phyloP scores from a whole-genome alignment of 30 jellyfish, hydroid and myxozoan genomes.

The Euphysa ruthae region DNA sequence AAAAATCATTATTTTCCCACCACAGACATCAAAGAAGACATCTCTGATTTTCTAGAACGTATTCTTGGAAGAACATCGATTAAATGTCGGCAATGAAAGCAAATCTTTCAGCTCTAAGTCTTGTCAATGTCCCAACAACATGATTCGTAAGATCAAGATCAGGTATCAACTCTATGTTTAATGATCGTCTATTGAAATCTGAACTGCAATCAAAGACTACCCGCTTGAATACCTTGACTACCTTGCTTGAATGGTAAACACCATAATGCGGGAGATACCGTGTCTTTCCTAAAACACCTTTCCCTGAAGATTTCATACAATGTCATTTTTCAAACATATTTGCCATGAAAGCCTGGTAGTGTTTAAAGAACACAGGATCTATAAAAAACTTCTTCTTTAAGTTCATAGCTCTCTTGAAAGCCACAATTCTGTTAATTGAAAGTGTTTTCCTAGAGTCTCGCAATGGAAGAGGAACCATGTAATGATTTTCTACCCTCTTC shows the following conservation, averaged over 20 bases:
- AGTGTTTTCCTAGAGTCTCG: too few species aligned
- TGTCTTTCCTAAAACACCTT: too few species aligned
- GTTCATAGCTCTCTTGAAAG: too few species aligned
- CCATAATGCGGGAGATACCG: conserved; percentile 9
- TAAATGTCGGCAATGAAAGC: conserved; percentile 24
- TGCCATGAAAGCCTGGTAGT: too few species aligned
- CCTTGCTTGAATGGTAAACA: conserved; percentile 1
- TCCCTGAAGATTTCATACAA: too few species aligned
- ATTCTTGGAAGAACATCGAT: conserved; percentile 28
- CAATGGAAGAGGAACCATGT: too few species aligned
- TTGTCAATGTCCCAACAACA: conserved; percentile 4
- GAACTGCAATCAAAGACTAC: conserved; percentile 30
- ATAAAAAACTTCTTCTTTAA: too few species aligned
- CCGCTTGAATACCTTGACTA: conserved; percentile 17
- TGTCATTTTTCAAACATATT: too few species aligned
- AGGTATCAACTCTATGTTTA: conserved; percentile 30
- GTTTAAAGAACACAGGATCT: too few species aligned
- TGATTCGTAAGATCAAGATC: conserved; percentile 27
- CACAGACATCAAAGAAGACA: conserved; percentile 12
- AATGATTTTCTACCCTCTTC: too few species aligned
- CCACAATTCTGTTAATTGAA: too few species aligned
- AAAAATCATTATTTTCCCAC: neutral
- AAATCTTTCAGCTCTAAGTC: conserved; percentile 14
- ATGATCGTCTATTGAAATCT: conserved; percentile 23
- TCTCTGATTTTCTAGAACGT: conserved; percentile 3